phyloP scores from a whole-genome alignment of 1,140 invertebrate species.

The Orius insidiosus region DNA sequence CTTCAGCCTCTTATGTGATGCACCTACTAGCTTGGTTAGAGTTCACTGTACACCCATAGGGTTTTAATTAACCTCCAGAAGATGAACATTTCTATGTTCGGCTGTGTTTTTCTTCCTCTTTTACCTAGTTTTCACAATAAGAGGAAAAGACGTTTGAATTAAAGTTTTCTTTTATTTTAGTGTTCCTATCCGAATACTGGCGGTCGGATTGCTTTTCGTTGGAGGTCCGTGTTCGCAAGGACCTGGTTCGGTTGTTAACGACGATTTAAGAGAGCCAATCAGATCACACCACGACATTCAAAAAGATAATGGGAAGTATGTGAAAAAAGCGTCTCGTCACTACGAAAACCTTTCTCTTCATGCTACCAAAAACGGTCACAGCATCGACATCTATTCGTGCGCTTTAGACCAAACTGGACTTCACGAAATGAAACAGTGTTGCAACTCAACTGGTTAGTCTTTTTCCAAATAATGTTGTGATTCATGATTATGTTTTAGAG shows the following conservation, averaged over 20 bases:
- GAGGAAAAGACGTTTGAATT: no score
- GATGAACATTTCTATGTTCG: no score
- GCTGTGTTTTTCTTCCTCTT: no score
- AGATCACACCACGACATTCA: constrained; percentile 98
- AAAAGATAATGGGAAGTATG: constrained; percentile 95
- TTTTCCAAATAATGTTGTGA: no score
- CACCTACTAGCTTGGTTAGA: no score
- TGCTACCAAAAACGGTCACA: constrained; percentile 91
- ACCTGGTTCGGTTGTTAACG: constrained; percentile 93
- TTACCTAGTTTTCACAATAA: no score
- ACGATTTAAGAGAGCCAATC: constrained; percentile 97
- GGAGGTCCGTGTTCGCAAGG: constrained; percentile 98
- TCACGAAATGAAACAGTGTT: constrained; percentile 96
- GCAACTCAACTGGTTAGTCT: constrained; percentile 92
- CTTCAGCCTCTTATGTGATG: no score
- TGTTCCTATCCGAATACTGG: constrained; percentile 95
- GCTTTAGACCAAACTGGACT: constrained; percentile 97
- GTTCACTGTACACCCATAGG: no score
- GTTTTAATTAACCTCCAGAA: no score
- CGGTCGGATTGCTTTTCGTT: constrained; percentile 85
- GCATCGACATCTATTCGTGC: constrained; percentile 96
- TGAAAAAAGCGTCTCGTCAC: constrained; percentile 97
- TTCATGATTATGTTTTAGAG: no score
- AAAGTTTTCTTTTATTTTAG: no score
- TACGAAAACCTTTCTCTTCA: constrained; percentile 80